phyloP scores from a whole-genome alignment of 2,113 vertebrate genomes.

The Mesitornis unicolor region DNA sequence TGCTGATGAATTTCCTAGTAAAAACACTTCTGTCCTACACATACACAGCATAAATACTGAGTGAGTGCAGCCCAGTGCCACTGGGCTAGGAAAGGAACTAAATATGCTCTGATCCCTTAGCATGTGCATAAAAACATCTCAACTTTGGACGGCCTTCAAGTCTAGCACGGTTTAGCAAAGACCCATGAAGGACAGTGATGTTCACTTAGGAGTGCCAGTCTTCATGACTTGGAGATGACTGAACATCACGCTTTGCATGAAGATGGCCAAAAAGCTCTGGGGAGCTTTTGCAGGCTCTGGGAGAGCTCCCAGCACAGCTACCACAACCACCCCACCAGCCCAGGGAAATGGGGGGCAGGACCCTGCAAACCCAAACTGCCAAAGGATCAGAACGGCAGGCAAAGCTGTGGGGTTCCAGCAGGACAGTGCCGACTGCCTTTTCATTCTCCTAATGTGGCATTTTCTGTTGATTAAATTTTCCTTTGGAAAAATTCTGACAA shows the following conservation, averaged over 20 bases:
- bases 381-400: not conserved
- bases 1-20: not conserved
- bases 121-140: not conserved
- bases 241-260: not conserved
- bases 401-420: not conserved
- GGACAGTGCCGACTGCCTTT: not conserved
- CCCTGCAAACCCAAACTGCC: not conserved
- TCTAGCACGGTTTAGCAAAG: not conserved
- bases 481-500: not conserved
- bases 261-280: fast-evolving
- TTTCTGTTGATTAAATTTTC: constrained; percentile 29
- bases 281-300: not conserved
- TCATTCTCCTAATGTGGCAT: not conserved
- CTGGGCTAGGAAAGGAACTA: not conserved
- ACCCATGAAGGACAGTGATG: not conserved
- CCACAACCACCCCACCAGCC: not conserved
- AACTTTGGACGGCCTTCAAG: not conserved
- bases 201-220: not conserved
- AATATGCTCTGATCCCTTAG: not conserved
- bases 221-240: not conserved
- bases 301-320: not conserved
- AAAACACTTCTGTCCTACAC: not conserved
- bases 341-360: not conserved
- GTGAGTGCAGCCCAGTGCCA: not conserved
- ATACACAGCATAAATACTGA: not conserved